A percentile compares a stretch with the other conserved stretches of the same genome.
phyloP scores from a whole-genome alignment of 1,140 invertebrate species.

The Drosophila sucinea region DNA sequence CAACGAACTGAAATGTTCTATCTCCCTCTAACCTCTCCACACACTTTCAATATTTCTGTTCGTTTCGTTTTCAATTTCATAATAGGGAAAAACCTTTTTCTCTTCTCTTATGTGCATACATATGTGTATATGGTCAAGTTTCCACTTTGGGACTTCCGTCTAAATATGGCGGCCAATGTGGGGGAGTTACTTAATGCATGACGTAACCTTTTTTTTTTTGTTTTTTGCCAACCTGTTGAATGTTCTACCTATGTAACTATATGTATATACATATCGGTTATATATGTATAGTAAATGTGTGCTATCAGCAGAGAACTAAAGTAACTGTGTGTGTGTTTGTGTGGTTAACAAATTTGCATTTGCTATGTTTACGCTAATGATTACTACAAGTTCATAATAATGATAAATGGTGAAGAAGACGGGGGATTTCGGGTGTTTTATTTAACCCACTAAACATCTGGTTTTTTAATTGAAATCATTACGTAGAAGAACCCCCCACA shows the following conservation, averaged over 20 bases:
- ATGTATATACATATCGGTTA: background rate
- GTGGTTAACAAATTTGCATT: conserved; percentile 46
- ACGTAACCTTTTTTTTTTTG: background rate
- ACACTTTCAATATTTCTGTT: conserved; percentile 28
- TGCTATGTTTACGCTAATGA: conserved; percentile 20
- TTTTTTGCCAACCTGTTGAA: background rate
- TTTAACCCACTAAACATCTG: background rate
- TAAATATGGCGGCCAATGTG: conserved; percentile 54
- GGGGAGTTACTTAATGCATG: background rate
- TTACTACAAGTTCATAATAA: conserved; percentile 28
- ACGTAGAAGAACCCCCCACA: conserved; percentile 17
- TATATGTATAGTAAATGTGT: background rate
- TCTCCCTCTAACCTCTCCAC: background rate
- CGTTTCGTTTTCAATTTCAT: conserved; percentile 69
- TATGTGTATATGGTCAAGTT: conserved; percentile 29
- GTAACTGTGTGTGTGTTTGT: conserved; percentile 1
- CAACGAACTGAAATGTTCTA: conserved; percentile 59
- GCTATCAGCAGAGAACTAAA: background rate
- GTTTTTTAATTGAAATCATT: background rate
- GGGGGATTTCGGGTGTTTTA: background rate
- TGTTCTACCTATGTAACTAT: conserved; percentile 8
- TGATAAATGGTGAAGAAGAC: background rate
- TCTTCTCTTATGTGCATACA: background rate
- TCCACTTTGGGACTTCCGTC: conserved; percentile 55
- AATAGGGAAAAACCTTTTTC: conserved; percentile 33